Evolutionary conservation across 2,797 vertebrate genomes (phyloP), one percentile per base, ranked within the genome.

Genomic region (Characodon lateralis): DNA sequence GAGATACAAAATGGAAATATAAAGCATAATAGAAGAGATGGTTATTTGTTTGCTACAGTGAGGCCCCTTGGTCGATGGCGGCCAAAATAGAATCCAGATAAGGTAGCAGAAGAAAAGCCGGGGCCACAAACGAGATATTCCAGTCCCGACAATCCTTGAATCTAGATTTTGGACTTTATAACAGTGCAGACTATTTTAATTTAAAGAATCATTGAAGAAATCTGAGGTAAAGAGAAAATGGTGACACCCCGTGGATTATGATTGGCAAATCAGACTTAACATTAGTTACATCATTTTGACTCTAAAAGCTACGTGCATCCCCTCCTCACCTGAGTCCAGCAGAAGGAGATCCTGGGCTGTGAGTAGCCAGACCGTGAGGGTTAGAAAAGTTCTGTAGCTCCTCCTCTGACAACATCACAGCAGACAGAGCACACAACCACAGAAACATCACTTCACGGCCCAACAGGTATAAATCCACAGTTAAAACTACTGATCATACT

Each of bases 351-450:
- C 95, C 96, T 48, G 96, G 96, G 89, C 96, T 96, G 92, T 96
- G 95, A 91, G 95, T 94, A 87, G 95, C 95, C 93, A 96, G 93
- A 85, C 96, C 96, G 48, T 96, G 95, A 94, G 95, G 95, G 92
- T 96, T 96, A 93, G 94, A 95, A 93, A 96, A 96, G 91, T 95
- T 94, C 92, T 95, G 94, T 81, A 95, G 95, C 89, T 96, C 95
- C 93, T 96, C 95, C 87, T 96, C 96, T 96, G 93, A 91, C 90
- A 92, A 28, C 84, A 90, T 46, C 83, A 85, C 89, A 86, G 83
- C 88, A 85, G 83, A 92, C 89, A 89, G 81, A 91, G 93, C 91
- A 93, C 82, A 93, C 90, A 93, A 91, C 78, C 87, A 90, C 89
- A 92, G 83, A 70, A 89, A 91, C 91, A 85, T 93, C 89, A 94